These are phyloP conservation scores for Nineta flava DNA, from an alignment of 2,888 invertebrate genomes.

Conservation along the genomic window DNA sequence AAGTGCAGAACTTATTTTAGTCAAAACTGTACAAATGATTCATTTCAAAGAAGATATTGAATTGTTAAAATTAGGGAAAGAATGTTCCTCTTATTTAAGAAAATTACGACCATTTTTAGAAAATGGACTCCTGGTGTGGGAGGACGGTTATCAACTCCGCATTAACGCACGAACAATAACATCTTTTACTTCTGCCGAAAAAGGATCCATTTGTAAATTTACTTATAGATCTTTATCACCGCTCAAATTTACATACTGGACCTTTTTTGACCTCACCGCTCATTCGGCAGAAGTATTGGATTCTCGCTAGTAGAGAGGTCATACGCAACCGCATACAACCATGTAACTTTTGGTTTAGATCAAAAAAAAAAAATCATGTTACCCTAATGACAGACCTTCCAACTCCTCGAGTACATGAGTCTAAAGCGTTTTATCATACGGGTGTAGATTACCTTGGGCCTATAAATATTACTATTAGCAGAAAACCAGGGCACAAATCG, in stretches of 20 bases:
- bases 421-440: background rate
- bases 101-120: no score
- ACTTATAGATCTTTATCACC: background rate
- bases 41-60: no score
- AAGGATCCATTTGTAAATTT: background rate
- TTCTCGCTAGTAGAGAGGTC: background rate
- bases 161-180: background rate
- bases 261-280: background rate
- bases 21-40: no score
- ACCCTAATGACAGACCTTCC: background rate
- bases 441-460: background rate
- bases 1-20: no score
- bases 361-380: background rate
- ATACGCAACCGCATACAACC: background rate
- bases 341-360: background rate
- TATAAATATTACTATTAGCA: background rate
- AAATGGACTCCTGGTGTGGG: no score
- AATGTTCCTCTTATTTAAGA: no score
- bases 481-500: background rate
- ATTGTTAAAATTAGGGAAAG: no score
- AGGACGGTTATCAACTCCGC: no score
- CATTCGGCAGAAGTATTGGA: background rate
- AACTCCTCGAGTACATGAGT: background rate
- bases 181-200: background rate
- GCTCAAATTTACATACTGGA: background rate